Evolutionary conservation across 2,888 invertebrate species (phyloP).

Genomic region (Eristalinus aeneus): DNA sequence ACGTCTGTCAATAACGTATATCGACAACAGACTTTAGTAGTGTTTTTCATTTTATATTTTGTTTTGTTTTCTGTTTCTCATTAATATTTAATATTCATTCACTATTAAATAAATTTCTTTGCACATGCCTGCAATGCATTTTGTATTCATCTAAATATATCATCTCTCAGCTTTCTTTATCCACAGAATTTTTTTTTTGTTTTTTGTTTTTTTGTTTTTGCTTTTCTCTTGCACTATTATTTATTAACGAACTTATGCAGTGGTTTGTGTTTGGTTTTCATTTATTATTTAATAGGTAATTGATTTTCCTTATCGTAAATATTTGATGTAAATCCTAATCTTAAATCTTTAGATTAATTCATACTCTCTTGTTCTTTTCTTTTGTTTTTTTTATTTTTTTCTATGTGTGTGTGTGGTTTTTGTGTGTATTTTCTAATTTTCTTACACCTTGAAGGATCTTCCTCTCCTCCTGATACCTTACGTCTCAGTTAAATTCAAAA

Average conservation of each 20-base stretch:
- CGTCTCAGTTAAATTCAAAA: conserved; percentile 21
- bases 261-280: conserved; percentile 31
- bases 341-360: conserved; percentile 59
- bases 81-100: conserved; percentile 63
- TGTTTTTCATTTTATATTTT: conserved; percentile 58
- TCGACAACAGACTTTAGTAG: conserved; percentile 80
- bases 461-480: conserved; percentile 8
- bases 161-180: conserved; percentile 51
- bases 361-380: conserved; percentile 59
- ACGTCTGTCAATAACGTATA: conserved; percentile 80
- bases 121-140: conserved; percentile 8
- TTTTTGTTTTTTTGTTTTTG: background rate
- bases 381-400: conserved; percentile 26
- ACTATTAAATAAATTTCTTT: conserved; percentile 61
- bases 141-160: conserved; percentile 49
- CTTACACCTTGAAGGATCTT: conserved; percentile 29
- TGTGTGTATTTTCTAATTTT: conserved; percentile 14
- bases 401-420: conserved; percentile 53
- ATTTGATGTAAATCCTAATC: conserved; percentile 69
- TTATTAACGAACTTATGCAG: conserved; percentile 63
- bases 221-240: background rate
- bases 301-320: conserved; percentile 69
- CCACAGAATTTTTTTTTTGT: conserved; percentile 46
- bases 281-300: conserved; percentile 68
- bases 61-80: conserved; percentile 28